Conservation (phyloP, 2,888 invertebrate species). For the Micoletzkya japonica region DNA sequence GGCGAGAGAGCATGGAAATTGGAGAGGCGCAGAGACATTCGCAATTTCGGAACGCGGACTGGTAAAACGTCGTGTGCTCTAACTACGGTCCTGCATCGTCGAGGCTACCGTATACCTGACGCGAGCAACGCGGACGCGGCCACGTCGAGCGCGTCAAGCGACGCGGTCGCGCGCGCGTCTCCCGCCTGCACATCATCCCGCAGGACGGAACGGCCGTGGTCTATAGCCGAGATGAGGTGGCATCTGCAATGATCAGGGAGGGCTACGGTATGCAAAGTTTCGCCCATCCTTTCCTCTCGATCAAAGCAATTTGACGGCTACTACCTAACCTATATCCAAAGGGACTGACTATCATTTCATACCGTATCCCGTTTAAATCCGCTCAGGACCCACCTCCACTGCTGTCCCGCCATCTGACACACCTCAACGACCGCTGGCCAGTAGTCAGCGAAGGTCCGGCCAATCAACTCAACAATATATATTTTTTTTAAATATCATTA, state of each 20-base stretch:
- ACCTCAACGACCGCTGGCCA: constrained; percentile 19
- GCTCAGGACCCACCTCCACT: constrained; percentile 31
- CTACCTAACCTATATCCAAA: too few relatives aligned
- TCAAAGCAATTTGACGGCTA: background rate
- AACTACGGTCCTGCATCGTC: too few relatives aligned
- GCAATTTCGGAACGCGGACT: too few relatives aligned
- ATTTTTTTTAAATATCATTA: too few relatives aligned
- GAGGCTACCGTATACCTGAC: constrained; percentile 9
- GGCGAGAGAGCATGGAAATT: too few relatives aligned
- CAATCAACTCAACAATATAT: constrained; percentile 20
- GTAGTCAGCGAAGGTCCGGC: constrained; percentile 7
- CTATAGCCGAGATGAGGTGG: constrained; percentile 18
- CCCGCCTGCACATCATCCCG: constrained; percentile 1
- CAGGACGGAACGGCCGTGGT: constrained; percentile 11
- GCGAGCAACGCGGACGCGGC: constrained; percentile 21
- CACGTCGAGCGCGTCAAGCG: constrained; percentile 13
- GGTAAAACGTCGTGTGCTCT: too few relatives aligned
- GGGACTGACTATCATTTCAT: too few relatives aligned
- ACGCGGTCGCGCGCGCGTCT: constrained; percentile 9
- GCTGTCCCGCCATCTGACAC: constrained; percentile 33
- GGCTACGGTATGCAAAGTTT: background rate
- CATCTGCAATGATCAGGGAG: constrained; percentile 23
- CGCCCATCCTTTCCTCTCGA: background rate
- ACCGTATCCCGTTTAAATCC: background rate
- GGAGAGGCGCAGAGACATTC: too few relatives aligned